A percentile compares a stretch with the other conserved stretches of the same genome.
phyloP scores from a whole-genome alignment of 2,888 invertebrate genomes.

The Spilosoma lubricipeda region DNA sequence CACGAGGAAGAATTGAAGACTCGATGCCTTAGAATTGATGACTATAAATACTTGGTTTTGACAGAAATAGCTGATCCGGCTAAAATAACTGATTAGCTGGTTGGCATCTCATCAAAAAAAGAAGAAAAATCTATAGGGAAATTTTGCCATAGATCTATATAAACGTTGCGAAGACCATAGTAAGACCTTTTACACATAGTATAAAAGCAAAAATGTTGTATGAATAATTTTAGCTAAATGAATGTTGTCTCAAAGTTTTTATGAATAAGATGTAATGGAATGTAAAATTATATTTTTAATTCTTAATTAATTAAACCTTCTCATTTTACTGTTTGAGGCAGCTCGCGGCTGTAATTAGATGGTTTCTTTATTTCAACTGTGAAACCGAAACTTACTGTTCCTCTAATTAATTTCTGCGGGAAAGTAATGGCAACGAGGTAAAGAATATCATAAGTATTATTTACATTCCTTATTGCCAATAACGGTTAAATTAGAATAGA shows the following conservation, averaged over 20 bases:
- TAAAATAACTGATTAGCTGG: no score
- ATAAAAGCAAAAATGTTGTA: not conserved
- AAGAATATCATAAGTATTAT: not conserved
- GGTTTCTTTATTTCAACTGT: constrained; percentile 7
- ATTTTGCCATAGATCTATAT: no score
- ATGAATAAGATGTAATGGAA: not conserved
- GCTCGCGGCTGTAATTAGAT: not conserved
- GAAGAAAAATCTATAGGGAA: no score
- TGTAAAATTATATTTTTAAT: not conserved
- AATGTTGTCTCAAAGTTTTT: not conserved
- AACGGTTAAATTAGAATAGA: no score
- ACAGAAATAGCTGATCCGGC: no score
- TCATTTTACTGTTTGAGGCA: not conserved
- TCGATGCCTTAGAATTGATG: no score
- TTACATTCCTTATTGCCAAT: no score
- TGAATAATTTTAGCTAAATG: not conserved
- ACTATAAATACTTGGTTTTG: no score
- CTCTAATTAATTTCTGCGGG: not conserved
- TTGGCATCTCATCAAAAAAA: no score
- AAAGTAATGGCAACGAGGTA: not conserved
- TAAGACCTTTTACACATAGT: no score
- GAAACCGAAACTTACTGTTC: not conserved
- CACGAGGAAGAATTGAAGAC: no score
- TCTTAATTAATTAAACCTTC: constrained; percentile 1
- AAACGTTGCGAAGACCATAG: no score